Conservation (phyloP, 2,797 vertebrate genomes). For the Dipus sagitta region DNA sequence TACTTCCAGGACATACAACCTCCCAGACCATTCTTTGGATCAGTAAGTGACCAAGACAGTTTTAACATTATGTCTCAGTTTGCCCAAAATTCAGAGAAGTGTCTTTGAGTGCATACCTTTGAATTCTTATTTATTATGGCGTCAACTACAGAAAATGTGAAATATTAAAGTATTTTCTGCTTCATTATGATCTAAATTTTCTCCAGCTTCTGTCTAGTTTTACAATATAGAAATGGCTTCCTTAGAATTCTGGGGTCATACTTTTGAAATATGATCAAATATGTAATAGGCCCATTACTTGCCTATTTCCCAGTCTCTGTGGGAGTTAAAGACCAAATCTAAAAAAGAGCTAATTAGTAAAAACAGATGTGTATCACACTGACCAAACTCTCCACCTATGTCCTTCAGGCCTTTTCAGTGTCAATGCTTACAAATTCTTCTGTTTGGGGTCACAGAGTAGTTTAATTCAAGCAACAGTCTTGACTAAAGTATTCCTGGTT, state of each 20-base stretch:
- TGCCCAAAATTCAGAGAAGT: not conserved
- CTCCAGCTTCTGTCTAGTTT: not conserved
- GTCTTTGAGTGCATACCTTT: not conserved
- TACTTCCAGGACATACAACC: accelerated
- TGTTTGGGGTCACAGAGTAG: not conserved
- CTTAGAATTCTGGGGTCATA: not conserved
- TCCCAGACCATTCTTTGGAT: not conserved
- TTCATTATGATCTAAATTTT: not conserved
- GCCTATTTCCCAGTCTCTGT: not conserved
- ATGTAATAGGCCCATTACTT: not conserved
- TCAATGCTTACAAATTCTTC: not conserved
- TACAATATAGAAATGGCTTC: not conserved
- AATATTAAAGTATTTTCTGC: not conserved
- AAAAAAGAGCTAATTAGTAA: not conserved
- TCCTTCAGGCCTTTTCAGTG: not conserved
- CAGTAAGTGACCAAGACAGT: not conserved
- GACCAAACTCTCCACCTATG: not conserved
- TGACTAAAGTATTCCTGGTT: not conserved
- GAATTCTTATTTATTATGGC: not conserved
- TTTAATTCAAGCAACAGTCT: not conserved
- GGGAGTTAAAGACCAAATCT: not conserved
- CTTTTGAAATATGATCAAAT: not conserved
- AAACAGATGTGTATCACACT: not conserved
- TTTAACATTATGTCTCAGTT: not conserved
- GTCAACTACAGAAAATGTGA: not conserved